Conservation (phyloP, 2,888 invertebrate species). For the Chymomyza amoena region DNA sequence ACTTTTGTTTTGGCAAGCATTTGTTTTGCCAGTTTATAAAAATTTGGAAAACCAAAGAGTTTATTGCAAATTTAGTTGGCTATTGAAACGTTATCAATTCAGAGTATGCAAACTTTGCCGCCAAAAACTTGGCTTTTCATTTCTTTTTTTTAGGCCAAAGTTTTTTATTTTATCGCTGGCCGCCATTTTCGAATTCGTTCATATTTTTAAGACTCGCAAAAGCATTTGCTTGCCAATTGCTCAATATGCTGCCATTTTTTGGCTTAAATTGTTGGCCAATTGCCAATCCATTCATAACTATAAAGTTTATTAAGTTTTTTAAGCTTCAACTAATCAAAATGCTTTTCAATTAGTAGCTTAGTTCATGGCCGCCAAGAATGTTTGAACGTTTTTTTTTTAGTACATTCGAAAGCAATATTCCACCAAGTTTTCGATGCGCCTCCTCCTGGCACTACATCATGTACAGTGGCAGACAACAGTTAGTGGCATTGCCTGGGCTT, state of each 20-base stretch:
- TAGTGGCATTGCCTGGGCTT: not conserved
- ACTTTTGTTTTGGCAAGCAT: not conserved
- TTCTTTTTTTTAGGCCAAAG: too few species aligned
- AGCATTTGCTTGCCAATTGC: not conserved
- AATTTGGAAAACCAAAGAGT: too few species aligned
- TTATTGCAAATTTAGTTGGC: not conserved
- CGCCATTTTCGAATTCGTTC: not conserved
- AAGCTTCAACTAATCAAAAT: not conserved
- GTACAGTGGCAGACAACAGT: not conserved
- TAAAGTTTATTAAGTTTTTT: not conserved
- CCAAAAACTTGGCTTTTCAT: not conserved
- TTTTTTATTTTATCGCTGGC: not conserved
- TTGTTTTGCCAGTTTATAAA: not conserved
- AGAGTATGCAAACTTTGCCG: not conserved
- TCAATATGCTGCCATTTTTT: not conserved
- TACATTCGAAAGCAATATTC: not conserved
- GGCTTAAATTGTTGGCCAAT: not conserved
- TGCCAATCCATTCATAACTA: not conserved
- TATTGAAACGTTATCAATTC: not conserved
- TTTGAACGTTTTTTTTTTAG: too few species aligned
- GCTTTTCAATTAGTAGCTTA: not conserved
- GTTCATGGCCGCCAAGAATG: too few species aligned
- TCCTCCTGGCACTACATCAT: not conserved
- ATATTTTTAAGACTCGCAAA: not conserved
- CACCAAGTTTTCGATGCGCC: not conserved